Conservation (phyloP, 2,888 invertebrate genomes). For the Cataglyphis rosenhaueri region DNA sequence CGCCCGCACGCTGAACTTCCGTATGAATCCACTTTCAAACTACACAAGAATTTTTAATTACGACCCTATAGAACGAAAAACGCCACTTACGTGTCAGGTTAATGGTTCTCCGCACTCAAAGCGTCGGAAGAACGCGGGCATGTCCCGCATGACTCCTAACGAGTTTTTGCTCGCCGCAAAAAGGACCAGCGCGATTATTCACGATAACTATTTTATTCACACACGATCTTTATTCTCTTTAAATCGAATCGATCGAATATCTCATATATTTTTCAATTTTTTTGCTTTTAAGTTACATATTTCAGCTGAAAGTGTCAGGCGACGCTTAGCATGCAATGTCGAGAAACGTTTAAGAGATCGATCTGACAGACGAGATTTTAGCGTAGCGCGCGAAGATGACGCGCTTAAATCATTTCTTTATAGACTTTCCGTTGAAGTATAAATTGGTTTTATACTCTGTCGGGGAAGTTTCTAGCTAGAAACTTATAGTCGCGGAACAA, state of each 20-base stretch:
- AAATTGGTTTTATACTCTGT: constrained; percentile 52
- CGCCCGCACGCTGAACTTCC: constrained; percentile 33
- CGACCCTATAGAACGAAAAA: constrained; percentile 46
- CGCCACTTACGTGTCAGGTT: constrained; percentile 49
- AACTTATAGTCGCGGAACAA: constrained; percentile 53
- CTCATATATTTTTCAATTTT: not conserved
- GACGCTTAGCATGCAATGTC: not conserved
- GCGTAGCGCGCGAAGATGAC: not conserved
- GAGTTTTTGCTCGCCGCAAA: constrained; percentile 6
- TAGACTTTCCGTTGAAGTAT: constrained; percentile 43
- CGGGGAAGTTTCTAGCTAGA: constrained; percentile 48
- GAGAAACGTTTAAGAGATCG: constrained; percentile 11
- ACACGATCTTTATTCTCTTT: constrained; percentile 18
- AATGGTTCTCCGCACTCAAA: constrained; percentile 5
- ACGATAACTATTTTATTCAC: constrained; percentile 39
- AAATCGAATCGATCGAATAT: not conserved
- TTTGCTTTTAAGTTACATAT: not conserved
- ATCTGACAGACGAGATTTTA: constrained; percentile 32
- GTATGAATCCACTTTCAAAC: constrained; percentile 50
- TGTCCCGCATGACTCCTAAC: not conserved
- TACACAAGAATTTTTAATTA: constrained; percentile 55
- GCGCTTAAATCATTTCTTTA: constrained; percentile 44
- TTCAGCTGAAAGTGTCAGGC: not conserved
- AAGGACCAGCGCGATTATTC: not conserved
- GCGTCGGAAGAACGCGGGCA: constrained; percentile 14